These are phyloP conservation scores for Scaptomyza graminum DNA, from an alignment of 1,140 invertebrate species.

Conservation along the genomic window DNA sequence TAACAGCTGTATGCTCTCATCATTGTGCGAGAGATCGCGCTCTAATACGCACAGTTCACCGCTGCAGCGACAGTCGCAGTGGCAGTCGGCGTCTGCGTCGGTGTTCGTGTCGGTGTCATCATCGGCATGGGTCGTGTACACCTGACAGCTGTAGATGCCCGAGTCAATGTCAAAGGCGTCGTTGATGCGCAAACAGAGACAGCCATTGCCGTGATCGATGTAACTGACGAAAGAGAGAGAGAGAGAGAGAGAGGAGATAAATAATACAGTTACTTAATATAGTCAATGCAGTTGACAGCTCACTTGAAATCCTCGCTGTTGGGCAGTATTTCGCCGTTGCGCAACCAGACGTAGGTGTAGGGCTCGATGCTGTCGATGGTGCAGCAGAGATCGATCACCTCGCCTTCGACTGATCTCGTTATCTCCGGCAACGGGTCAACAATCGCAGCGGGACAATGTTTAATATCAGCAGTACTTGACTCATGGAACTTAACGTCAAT, in stretches of 20 bases:
- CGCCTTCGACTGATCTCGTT: slow-evolving; percentile 85
- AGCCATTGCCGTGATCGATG: slow-evolving; percentile 86
- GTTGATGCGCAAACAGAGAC: slow-evolving; percentile 86
- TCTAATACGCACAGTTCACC: slow-evolving; percentile 77
- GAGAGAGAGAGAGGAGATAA: neutral
- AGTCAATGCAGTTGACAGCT: slow-evolving; percentile 18
- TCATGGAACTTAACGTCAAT: slow-evolving; percentile 57
- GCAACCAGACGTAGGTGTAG: slow-evolving; percentile 89
- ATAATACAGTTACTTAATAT: slow-evolving; percentile 7
- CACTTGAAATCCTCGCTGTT: slow-evolving; percentile 87
- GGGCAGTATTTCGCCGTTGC: slow-evolving; percentile 88
- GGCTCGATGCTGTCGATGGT: slow-evolving; percentile 85
- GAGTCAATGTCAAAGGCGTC: slow-evolving; percentile 88
- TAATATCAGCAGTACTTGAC: slow-evolving; percentile 22
- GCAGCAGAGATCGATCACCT: slow-evolving; percentile 86
- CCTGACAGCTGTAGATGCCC: slow-evolving; percentile 89
- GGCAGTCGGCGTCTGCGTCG: slow-evolving; percentile 11
- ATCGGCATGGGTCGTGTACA: slow-evolving; percentile 66
- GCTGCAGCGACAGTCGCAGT: slow-evolving; percentile 68
- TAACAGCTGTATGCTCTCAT: slow-evolving; percentile 65
- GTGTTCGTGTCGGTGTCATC: slow-evolving; percentile 27
- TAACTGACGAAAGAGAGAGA: slow-evolving; percentile 80
- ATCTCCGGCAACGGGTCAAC: slow-evolving; percentile 69
- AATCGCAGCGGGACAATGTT: slow-evolving; percentile 41
- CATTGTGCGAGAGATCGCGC: slow-evolving; percentile 45